These are phyloP conservation scores for Dascillus cervinus DNA, from an alignment of 2,888 invertebrate genomes.

Conservation along the genomic window DNA sequence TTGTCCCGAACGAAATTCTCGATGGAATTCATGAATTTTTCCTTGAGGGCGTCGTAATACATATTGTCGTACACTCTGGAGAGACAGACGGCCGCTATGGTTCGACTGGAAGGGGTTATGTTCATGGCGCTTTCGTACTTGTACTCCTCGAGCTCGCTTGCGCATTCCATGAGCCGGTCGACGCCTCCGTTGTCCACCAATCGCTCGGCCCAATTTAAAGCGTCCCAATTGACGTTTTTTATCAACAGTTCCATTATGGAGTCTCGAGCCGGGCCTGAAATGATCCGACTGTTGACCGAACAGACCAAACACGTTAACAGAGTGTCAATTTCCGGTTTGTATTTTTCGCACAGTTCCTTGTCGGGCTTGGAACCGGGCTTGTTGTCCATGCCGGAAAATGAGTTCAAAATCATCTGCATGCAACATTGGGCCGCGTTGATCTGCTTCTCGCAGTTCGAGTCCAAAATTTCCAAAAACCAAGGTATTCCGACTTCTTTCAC, in stretches of 20 bases:
- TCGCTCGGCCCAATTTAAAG: constrained; percentile 84
- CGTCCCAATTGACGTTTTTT: constrained; percentile 76
- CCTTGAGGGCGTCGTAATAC: constrained; percentile 80
- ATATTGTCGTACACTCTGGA: constrained; percentile 91
- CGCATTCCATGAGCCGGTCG: constrained; percentile 69
- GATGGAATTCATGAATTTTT: constrained; percentile 66
- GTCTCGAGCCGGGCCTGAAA: constrained; percentile 81
- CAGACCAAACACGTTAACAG: constrained; percentile 75
- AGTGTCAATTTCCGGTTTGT: constrained; percentile 74
- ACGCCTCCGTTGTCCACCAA: constrained; percentile 60
- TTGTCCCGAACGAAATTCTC: constrained; percentile 83
- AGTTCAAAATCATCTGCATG: constrained; percentile 75
- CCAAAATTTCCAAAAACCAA: constrained; percentile 79
- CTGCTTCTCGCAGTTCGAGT: constrained; percentile 63
- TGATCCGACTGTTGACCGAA: constrained; percentile 78
- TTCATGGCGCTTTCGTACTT: constrained; percentile 87
- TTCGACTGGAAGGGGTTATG: constrained; percentile 80
- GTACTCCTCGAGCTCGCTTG: constrained; percentile 88
- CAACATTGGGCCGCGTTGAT: constrained; percentile 72
- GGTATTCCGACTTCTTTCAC: constrained; percentile 73
- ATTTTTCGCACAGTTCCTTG: constrained; percentile 58
- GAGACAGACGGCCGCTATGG: constrained; percentile 86
- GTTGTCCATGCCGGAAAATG: constrained; percentile 79
- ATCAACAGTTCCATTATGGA: constrained; percentile 88
- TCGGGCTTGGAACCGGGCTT: constrained; percentile 77